Base-by-base conservation (phyloP, 2,888 invertebrate genomes). In the Dasysyrphus albostriatus region DNA sequence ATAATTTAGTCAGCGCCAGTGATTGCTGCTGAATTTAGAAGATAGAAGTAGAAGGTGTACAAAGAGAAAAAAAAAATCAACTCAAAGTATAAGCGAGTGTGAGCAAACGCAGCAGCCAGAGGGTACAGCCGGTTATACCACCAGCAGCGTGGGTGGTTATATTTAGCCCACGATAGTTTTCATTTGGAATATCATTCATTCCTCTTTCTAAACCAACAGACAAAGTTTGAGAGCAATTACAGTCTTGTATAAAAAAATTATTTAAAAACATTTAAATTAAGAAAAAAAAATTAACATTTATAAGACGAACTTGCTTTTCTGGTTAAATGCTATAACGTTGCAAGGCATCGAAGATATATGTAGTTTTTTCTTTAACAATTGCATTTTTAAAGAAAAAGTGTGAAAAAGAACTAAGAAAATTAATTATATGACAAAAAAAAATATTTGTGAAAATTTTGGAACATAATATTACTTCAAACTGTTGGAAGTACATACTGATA, bases 121-220 rank as follows among this genome's bases (percentile, higher is more conserved):
- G 67, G 37, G 49, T 37, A 49, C 19, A 67, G 37, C 61, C 61
- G 47, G 47, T 12, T 9, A 67, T 34, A 67, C 34, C 14, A 67
- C 19, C 34, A 67, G 67, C 69, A 42, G 85, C 85, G 85, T 85
- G 85, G 85, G 85, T 81, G 81, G 81, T 77, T 85, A 85, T 77
- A 85, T 85, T 81, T 85, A 85, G 81, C 85, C 81, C 85, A 85
- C 81, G 47, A 81, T 73, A 81, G 77, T 85, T 85, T 69, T 56
- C 77, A 77, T 69, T 85, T 65, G 69, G 49, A 74, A 83, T 78
- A 77, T 81, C 39, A 77, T 63, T 78, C 54, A 54, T 69, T 51
- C 37, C 4, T 80, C 24, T 61, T 77, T 81, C 73, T 76, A 44
- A 73, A 37, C 65, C 56, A 54, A 47, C 73, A 83, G 47, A 70